phyloP scores from a whole-genome alignment of 2,113 vertebrate species.

The Ictidomys tridecemlineatus region DNA sequence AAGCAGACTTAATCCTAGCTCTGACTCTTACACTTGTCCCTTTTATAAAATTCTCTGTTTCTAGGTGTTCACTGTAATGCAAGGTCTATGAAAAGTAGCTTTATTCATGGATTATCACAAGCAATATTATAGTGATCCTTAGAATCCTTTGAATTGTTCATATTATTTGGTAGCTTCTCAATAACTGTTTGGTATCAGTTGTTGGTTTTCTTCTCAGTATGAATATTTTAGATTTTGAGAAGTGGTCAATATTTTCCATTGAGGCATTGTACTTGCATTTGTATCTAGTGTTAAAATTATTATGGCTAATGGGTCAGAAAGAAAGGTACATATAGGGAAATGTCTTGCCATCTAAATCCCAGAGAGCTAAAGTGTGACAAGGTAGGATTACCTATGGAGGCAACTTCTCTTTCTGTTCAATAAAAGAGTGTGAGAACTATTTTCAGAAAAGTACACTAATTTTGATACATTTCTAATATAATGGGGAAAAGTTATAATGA shows the following conservation, averaged over 20 bases:
- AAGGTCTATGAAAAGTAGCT: background rate
- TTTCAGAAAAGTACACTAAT: background rate
- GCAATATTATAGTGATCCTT: background rate
- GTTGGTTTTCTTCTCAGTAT: background rate
- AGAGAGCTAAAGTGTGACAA: background rate
- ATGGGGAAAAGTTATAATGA: too few species aligned
- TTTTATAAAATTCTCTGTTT: background rate
- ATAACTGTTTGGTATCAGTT: background rate
- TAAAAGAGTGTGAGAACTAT: background rate
- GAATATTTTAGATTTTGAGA: background rate
- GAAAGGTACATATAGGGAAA: background rate
- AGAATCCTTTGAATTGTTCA: background rate
- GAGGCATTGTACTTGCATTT: background rate
- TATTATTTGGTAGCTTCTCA: background rate
- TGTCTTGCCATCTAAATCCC: background rate
- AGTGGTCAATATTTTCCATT: background rate
- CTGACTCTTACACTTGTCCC: background rate
- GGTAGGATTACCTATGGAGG: background rate
- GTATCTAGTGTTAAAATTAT: background rate
- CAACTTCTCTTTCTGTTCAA: background rate
- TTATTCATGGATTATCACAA: background rate
- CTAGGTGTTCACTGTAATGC: background rate
- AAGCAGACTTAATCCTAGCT: background rate
- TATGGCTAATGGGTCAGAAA: background rate
- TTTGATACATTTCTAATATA: too few species aligned